Conservation (phyloP, 2,797 vertebrate genomes). For the Tapera naevia region DNA sequence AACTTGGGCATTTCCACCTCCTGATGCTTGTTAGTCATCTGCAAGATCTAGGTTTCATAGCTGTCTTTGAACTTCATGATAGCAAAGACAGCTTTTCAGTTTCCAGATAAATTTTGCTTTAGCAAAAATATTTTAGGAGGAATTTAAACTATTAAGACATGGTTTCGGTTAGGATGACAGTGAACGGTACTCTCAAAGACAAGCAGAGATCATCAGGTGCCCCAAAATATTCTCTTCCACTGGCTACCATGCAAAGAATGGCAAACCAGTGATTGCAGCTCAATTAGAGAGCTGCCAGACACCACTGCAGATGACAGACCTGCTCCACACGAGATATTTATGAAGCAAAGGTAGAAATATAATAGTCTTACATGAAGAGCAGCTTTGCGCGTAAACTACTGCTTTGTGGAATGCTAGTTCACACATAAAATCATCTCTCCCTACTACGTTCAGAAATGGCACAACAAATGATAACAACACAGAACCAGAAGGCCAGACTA, state of each 20-base stretch:
- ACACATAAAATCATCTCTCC: background rate
- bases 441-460: background rate
- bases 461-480: background rate
- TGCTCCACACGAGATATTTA: background rate
- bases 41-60: background rate
- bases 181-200: background rate
- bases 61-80: background rate
- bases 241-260: background rate
- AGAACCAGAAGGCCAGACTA: background rate
- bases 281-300: background rate
- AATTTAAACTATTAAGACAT: background rate
- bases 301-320: background rate
- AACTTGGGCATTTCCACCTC: background rate
- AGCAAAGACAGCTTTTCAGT: background rate
- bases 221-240: background rate
- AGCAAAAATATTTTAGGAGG: background rate
- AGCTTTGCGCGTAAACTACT: background rate
- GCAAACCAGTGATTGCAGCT: background rate
- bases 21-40: background rate
- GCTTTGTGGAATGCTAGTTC: background rate
- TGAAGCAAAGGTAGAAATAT: background rate
- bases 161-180: background rate
- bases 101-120: background rate
- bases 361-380: background rate
- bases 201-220: background rate